These are phyloP conservation scores for Sericinus montela DNA, from an alignment of 2,888 invertebrate genomes.

Conservation along the genomic window DNA sequence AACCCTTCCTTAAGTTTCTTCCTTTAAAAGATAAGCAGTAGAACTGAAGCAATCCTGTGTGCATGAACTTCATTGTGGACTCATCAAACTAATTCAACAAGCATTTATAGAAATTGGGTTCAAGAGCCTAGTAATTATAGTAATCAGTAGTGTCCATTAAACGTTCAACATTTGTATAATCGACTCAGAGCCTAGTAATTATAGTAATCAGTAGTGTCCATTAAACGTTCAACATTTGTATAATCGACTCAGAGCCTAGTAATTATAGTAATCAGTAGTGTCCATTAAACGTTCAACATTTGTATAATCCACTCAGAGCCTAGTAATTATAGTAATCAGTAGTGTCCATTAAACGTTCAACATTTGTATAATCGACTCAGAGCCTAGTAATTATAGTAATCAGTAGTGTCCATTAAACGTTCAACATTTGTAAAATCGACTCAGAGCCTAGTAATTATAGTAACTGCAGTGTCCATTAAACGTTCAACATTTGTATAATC, in stretches of 20 bases:
- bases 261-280: conserved; percentile 23
- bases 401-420: conserved; percentile 21
- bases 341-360: conserved; percentile 20
- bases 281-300: conserved; percentile 20
- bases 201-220: conserved; percentile 20
- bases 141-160: conserved; percentile 19
- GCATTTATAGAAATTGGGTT: conserved; percentile 31
- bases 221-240: conserved; percentile 24
- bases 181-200: conserved; percentile 28
- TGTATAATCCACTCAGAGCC: conserved; percentile 30
- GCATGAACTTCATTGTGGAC: too few species aligned
- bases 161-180: conserved; percentile 27
- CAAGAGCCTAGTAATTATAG: conserved; percentile 27
- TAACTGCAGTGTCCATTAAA: conserved; percentile 19
- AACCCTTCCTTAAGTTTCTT: too few species aligned
- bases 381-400: conserved; percentile 24
- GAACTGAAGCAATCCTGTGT: too few species aligned
- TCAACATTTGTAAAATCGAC: conserved; percentile 27
- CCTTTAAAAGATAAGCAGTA: too few species aligned
- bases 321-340: conserved; percentile 23
- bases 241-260: conserved; percentile 30
- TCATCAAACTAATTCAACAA: too few species aligned
- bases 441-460: conserved; percentile 26
- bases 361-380: conserved; percentile 29
- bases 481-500: conserved; percentile 27